Conservation (phyloP, 2,888 invertebrate species). For the Drosophila vallismaia region DNA sequence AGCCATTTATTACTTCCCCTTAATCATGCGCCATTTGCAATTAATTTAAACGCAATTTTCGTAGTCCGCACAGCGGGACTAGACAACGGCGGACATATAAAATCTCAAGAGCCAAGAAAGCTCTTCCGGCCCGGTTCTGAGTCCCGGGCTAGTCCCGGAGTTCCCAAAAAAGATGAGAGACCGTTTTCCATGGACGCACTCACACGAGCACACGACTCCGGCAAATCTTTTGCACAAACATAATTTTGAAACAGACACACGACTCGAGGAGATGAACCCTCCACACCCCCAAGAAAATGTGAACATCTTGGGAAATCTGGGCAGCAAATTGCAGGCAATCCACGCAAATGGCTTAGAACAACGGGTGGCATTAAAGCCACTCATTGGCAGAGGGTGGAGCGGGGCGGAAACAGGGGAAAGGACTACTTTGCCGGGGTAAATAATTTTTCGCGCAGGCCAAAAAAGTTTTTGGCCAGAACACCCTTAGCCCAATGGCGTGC, state of each 20-base stretch:
- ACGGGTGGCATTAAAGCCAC: slow-evolving; percentile 77
- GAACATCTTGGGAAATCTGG: slow-evolving; percentile 72
- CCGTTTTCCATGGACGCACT: slow-evolving; percentile 21
- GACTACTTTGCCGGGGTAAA: slow-evolving; percentile 50
- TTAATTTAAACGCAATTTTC: slow-evolving; percentile 75
- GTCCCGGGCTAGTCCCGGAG: slow-evolving; percentile 6
- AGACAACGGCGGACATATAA: slow-evolving; percentile 55
- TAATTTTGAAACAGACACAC: slow-evolving; percentile 77
- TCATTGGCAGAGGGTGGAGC: slow-evolving; percentile 3
- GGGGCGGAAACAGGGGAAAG: slow-evolving; percentile 1
- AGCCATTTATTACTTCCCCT: slow-evolving; percentile 75
- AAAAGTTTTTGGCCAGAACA: slow-evolving; percentile 64
- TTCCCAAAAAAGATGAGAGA: slow-evolving; percentile 44
- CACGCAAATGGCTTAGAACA: slow-evolving; percentile 81
- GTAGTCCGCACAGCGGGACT: slow-evolving; percentile 65
- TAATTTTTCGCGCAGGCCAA: slow-evolving; percentile 59
- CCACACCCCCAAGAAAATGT: slow-evolving; percentile 14
- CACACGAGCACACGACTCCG: slow-evolving; percentile 30
- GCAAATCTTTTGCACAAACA: slow-evolving; percentile 77
- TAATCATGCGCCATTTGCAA: slow-evolving; percentile 79
- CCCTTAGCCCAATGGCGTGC: slow-evolving; percentile 71
- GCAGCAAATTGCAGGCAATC: slow-evolving; percentile 82
- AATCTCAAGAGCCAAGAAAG: slow-evolving; percentile 64
- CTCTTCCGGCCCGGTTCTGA: slow-evolving; percentile 29
- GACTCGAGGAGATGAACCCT: slow-evolving; percentile 29